Conservation (phyloP, 2,113 vertebrate species). For the Apteryx mantelli region DNA sequence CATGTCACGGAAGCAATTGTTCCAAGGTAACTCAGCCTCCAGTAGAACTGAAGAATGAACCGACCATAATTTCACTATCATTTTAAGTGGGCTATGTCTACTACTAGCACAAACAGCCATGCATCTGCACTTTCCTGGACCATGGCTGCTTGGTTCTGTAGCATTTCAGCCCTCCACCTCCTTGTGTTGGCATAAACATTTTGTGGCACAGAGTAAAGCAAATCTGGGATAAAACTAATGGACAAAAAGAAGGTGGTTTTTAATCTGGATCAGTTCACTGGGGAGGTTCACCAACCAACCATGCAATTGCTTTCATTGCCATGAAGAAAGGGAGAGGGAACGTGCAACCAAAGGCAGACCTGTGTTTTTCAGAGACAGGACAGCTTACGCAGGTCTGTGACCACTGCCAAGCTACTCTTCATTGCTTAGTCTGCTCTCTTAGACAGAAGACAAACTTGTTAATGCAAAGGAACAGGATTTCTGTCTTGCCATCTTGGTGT, state of each 20-base stretch:
- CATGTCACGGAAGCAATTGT: not conserved
- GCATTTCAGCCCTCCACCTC: not conserved
- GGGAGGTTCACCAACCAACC: not conserved
- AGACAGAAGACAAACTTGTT: not conserved
- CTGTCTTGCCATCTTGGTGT: not conserved
- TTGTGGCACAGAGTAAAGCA: not conserved
- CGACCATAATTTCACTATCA: not conserved
- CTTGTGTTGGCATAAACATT: not conserved
- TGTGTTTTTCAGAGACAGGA: not conserved
- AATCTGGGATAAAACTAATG: not conserved
- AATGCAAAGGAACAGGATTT: not conserved
- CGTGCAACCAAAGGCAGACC: not conserved
- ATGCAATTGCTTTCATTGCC: not conserved
- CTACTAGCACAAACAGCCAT: not conserved
- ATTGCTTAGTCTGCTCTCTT: not conserved
- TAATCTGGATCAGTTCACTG: not conserved
- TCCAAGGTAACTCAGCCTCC: not conserved
- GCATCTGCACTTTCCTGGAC: not conserved
- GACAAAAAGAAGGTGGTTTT: not conserved
- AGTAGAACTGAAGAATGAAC: not conserved
- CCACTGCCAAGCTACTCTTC: not conserved
- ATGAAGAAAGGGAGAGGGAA: not conserved
- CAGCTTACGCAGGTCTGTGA: not conserved
- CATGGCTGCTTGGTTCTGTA: not conserved
- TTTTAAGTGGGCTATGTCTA: not conserved